Conservation (phyloP, 2,888 invertebrate species). For the Hirtodrosophila duncani region DNA sequence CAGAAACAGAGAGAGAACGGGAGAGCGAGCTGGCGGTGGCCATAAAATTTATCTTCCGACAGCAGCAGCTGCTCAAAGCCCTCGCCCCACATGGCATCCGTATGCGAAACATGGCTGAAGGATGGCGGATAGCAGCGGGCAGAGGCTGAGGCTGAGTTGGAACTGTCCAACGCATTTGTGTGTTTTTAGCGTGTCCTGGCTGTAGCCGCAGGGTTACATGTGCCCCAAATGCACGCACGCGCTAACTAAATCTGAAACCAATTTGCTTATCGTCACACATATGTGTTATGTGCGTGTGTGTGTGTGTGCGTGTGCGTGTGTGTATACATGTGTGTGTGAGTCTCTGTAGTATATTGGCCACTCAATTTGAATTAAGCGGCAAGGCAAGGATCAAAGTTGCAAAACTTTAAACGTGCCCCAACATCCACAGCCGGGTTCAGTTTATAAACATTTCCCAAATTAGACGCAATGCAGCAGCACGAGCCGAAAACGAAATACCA, state of each 20-base stretch:
- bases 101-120: no score
- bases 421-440: constrained; percentile 10
- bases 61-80: constrained; percentile 30
- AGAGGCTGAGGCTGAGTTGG: no score
- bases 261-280: constrained; percentile 45
- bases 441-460: constrained; percentile 25
- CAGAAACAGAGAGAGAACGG: no score
- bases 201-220: constrained; percentile 29
- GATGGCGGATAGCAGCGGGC: no score
- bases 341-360: constrained; percentile 21
- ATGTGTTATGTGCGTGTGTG: no score
- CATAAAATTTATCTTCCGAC: constrained; percentile 31
- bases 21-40: constrained; percentile 1
- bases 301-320: background rate
- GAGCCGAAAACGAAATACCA: constrained; percentile 3
- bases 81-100: no score
- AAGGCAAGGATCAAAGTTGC: constrained; percentile 19
- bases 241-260: constrained; percentile 61
- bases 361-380: constrained; percentile 41
- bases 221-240: constrained; percentile 33
- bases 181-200: background rate
- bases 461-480: constrained; percentile 44
- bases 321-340: constrained; percentile 3
- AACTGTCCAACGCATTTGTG: no score
- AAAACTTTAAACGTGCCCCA: constrained; percentile 23